Evolutionary conservation across 2,113 vertebrate genomes (phyloP), one percentile per base, ranked within the genome.

Genomic region (Opisthocomus hoazin): DNA sequence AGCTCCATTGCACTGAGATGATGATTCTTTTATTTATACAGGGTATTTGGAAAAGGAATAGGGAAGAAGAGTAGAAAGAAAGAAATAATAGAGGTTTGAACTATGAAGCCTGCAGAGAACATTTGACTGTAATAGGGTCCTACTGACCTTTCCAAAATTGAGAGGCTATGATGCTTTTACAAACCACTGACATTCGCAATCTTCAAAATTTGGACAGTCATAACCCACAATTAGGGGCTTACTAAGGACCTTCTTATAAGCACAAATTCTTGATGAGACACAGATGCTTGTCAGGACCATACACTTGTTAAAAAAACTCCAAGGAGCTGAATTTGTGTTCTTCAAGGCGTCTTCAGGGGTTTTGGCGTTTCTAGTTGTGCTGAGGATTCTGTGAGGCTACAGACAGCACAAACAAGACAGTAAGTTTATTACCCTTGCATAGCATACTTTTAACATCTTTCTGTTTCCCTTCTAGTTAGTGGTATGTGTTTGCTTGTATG

Each of bases 231-330:
- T 97, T 97, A 95, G 5, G 46, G 89, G 82, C 64, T 90, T 87
- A 89, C 43, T 74, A 83, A 95, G 41, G 58, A 91, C 53, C n/a
- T 95, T 66, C 81, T 87, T 91, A 84, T 77, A 68, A 88, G 91
- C 93, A 95, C 24, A 77, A 90, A 95, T 70, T 80, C 87, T 94
- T 95, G 75, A 97, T 96, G 95, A 94, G 87, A 95, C 79, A 95
- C 95, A 97, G 91, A 97, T 96, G 96, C 68, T 95, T 81, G n/a
- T 86, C 37, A 85, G 81, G 41, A 79, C 22, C 6, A 48, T 80
- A 79, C 9, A 21, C 61, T 30, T 30, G 48, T 36, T 41, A 37
- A 82, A 93, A 90, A 73, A 48, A 32, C 16, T 54, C 14, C 32
- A n/a, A 64, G 57, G 12, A 79, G 34, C 23, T 83, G 50, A 84